Evolutionary conservation across 2,888 invertebrate species (phyloP).

Genomic region (Beris chalybata): DNA sequence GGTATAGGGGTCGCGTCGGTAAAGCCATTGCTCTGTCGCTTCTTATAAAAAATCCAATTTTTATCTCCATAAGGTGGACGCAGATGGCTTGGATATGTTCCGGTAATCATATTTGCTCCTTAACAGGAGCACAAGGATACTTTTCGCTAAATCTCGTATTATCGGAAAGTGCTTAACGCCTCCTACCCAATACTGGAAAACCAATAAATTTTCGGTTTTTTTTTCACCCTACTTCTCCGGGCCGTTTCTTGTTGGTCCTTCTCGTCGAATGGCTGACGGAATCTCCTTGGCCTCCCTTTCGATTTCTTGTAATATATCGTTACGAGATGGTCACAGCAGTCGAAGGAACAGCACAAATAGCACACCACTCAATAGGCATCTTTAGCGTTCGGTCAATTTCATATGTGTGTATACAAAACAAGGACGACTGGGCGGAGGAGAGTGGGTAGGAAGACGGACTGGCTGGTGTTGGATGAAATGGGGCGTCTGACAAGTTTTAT

Average conservation of each 20-base stretch:
- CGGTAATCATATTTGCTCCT: slow-evolving; percentile 40
- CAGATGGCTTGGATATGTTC: slow-evolving; percentile 38
- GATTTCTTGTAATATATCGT: too few species aligned
- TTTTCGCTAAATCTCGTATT: slow-evolving; percentile 36
- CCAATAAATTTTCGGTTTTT: slow-evolving; percentile 38
- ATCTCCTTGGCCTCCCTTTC: slow-evolving; percentile 7
- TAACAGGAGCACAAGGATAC: slow-evolving; percentile 34
- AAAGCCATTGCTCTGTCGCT: slow-evolving; percentile 2
- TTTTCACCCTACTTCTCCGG: slow-evolving; percentile 20
- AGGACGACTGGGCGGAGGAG: too few species aligned
- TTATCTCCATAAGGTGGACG: slow-evolving; percentile 36
- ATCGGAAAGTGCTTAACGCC: slow-evolving; percentile 39
- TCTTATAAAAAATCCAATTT: slow-evolving; percentile 36
- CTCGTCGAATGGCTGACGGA: slow-evolving; percentile 9
- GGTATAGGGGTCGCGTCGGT: slow-evolving; percentile 6
- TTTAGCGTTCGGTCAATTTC: background rate
- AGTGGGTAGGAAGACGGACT: too few species aligned
- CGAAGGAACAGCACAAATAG: too few species aligned
- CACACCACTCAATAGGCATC: slow-evolving; percentile 5
- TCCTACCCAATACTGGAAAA: slow-evolving; percentile 34
- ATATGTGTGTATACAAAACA: background rate
- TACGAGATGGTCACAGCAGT: too few species aligned
- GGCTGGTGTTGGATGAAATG: slow-evolving; percentile 29
- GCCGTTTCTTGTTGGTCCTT: slow-evolving; percentile 10
- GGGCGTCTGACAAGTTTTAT: slow-evolving; percentile 39